phyloP scores from a whole-genome alignment of 1,140 invertebrate genomes.

The Littorina saxatilis region DNA sequence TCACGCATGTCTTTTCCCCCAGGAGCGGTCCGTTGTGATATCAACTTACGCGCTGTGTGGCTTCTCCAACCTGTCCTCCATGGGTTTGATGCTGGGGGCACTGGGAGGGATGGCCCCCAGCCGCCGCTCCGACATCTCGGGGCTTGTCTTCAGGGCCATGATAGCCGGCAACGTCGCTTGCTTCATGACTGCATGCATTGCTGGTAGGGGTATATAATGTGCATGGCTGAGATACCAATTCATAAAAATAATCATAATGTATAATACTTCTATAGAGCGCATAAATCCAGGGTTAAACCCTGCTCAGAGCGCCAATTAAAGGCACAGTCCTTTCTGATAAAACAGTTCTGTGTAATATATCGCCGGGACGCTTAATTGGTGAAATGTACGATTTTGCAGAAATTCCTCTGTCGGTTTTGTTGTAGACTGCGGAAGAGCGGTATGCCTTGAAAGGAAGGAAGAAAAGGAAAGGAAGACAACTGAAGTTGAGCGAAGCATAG shows the following conservation, averaged over 20 bases:
- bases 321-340: background rate
- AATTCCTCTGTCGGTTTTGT: too few relatives aligned
- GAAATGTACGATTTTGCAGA: too few relatives aligned
- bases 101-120: conserved; percentile 88
- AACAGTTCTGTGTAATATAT: background rate
- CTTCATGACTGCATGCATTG: conserved; percentile 45
- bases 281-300: too few relatives aligned
- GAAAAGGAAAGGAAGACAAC: too few relatives aligned
- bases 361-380: too few relatives aligned
- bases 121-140: conserved; percentile 79
- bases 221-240: background rate
- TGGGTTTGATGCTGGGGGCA: conserved; percentile 92
- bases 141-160: conserved; percentile 87
- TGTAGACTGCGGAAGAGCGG: too few relatives aligned
- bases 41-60: conserved; percentile 96
- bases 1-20: too few relatives aligned
- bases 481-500: too few relatives aligned
- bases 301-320: background rate
- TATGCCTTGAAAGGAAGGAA: too few relatives aligned
- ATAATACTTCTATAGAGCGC: too few relatives aligned
- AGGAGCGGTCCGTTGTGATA: conserved; percentile 87
- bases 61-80: conserved; percentile 94
- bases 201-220: too few relatives aligned
- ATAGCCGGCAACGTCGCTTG: conserved; percentile 87
- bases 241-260: background rate